Conservation (phyloP, 2,113 vertebrate genomes). For the Empidonax alnorum region DNA sequence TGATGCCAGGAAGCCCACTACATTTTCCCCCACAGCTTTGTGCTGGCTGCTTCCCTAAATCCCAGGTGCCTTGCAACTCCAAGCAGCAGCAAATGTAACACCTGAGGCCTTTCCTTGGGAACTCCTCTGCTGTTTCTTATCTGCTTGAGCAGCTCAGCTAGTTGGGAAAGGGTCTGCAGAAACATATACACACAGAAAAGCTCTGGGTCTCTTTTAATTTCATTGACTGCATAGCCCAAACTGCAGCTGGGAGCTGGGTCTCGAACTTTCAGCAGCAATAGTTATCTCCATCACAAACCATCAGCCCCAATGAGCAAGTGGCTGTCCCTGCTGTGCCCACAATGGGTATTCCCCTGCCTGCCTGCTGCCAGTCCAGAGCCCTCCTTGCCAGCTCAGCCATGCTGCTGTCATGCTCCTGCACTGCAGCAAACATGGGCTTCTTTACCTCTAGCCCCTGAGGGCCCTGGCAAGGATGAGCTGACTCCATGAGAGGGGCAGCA, state of each 20-base stretch:
- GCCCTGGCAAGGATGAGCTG: neutral
- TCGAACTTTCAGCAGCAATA: slow-evolving; percentile 35
- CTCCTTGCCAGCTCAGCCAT: neutral
- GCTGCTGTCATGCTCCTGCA: neutral
- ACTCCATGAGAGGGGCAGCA: neutral
- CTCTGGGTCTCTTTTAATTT: neutral
- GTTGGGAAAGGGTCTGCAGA: neutral
- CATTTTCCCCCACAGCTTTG: neutral
- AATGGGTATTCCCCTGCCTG: neutral
- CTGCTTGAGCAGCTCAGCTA: neutral
- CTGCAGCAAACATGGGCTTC: neutral
- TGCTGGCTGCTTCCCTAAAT: neutral
- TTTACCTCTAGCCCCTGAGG: neutral
- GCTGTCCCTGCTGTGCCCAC: neutral
- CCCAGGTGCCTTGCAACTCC: neutral
- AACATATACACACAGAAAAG: neutral
- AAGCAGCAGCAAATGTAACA: neutral
- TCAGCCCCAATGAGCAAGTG: slow-evolving; percentile 14
- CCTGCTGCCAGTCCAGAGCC: neutral
- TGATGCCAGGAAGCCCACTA: neutral
- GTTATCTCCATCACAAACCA: slow-evolving; percentile 10
- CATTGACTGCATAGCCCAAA: neutral
- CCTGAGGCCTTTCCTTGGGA: neutral
- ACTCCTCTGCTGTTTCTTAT: neutral
- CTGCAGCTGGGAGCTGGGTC: neutral